Conservation (phyloP, 2,888 invertebrate genomes). For the Hydrotaea cyrtoneurina region DNA sequence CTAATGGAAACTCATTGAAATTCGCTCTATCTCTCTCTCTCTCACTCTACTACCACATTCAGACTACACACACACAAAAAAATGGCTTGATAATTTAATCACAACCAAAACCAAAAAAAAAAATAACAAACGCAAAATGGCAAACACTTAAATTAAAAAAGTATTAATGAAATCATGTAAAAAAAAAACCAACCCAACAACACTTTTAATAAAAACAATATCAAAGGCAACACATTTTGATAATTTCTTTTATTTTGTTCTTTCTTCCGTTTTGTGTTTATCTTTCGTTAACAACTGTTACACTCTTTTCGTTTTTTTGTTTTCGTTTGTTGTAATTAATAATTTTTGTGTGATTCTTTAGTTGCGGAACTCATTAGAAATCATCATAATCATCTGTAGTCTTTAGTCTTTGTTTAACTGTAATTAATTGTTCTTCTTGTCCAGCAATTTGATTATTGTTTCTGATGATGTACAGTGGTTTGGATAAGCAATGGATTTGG, state of each 20-base stretch:
- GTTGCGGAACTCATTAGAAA: constrained; percentile 51
- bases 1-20: constrained; percentile 27
- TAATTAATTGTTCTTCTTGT: constrained; percentile 1
- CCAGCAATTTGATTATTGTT: not conserved
- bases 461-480: not conserved
- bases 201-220: constrained; percentile 49
- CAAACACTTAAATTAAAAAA: not conserved
- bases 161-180: constrained; percentile 18
- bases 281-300: constrained; percentile 20
- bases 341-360: constrained; percentile 23
- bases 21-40: constrained; percentile 31
- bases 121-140: constrained; percentile 17
- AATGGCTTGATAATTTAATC: not conserved
- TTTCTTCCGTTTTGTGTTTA: not conserved
- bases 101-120: constrained; percentile 4
- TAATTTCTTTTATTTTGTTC: constrained; percentile 49
- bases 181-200: constrained; percentile 28
- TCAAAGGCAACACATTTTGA: constrained; percentile 62
- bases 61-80: not conserved
- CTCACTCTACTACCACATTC: constrained; percentile 3
- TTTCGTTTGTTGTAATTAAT: constrained; percentile 12
- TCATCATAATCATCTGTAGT: constrained; percentile 37
- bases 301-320: not conserved
- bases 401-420: not conserved
- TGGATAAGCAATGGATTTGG: not conserved